Base-by-base conservation (phyloP, 2,797 vertebrate genomes). In the Anableps anableps region DNA sequence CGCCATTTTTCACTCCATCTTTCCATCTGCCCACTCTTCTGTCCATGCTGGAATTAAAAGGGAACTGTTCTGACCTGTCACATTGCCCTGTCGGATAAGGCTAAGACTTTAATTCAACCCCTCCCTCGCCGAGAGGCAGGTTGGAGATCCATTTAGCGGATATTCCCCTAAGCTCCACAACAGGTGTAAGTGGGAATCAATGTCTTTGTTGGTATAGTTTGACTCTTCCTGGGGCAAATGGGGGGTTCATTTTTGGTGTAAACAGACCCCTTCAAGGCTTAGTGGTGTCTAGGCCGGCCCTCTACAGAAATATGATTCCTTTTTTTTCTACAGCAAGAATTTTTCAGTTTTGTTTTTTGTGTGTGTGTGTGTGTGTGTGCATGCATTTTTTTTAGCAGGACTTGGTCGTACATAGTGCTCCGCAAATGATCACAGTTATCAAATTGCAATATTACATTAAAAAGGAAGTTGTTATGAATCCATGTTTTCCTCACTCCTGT, bases 171-270 rank as follows among this genome's bases (percentile, higher is more conserved):
- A 94, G 85, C 88, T 87, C 76, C 77, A 51, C 78, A 7, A 89
- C 93, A 94, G 92, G 93, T 94, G 95, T 92, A 91, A 88, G 87
- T 87, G 82, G 83, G 84, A 87, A 82, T 80, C 78, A 75, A 9
- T 86, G 86, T 90, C 79, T 86, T 84, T 72, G 77, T 72, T 74
- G 79, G 82, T 71, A 10, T 72, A 82, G 86, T 80, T 88, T 85
- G 82, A 89, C 75, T 77, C 74, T 17, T 51, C 45, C 74, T 21
- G 78, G 72, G 87, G 75, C 76, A 76, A 79, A 60, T 38, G 55
- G 77, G 80, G 80, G 74, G 14, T 72, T 86, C 72, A 66, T 85
- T 78, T 58, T 26, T 84, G 78, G 77, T 87, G 90, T 93, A 91
- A 93, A 86, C 66, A 13, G 80, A 90, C 64, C 2, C 88, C 77